Conservation (phyloP, 2,888 invertebrate species). For the Auanema sp. region DNA sequence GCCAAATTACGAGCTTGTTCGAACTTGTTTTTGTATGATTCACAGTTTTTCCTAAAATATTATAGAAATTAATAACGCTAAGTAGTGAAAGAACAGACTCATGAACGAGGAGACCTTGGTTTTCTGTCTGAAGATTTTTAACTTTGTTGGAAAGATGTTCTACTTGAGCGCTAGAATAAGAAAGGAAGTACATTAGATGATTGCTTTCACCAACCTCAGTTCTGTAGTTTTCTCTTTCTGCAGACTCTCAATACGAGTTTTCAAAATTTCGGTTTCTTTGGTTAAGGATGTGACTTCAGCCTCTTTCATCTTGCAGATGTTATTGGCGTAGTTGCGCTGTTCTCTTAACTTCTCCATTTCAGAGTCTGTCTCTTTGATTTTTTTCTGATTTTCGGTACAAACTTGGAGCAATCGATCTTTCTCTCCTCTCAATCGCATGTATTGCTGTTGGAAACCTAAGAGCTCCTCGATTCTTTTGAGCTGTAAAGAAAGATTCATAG, state of each 20-base stretch:
- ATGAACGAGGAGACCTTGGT: not conserved
- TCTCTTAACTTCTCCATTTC: too few relatives aligned
- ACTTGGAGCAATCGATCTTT: constrained; percentile 21
- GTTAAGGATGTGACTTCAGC: too few relatives aligned
- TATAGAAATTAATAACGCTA: not conserved
- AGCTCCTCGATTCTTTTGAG: constrained; percentile 27
- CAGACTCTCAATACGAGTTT: too few relatives aligned
- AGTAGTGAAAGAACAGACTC: constrained; percentile 1
- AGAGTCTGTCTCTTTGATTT: not conserved
- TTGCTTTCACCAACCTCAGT: too few relatives aligned
- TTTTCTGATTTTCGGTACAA: constrained; percentile 19
- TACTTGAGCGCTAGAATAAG: not conserved
- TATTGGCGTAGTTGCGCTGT: too few relatives aligned
- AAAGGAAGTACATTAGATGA: too few relatives aligned
- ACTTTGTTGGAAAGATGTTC: not conserved
- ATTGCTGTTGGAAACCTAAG: constrained; percentile 23
- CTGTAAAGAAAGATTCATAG: constrained; percentile 8
- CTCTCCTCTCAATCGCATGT: constrained; percentile 21
- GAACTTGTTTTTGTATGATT: constrained; percentile 13
- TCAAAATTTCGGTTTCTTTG: too few relatives aligned
- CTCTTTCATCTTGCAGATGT: too few relatives aligned
- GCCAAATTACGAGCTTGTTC: constrained; percentile 30
- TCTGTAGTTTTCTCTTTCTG: too few relatives aligned
- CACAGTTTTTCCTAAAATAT: not conserved
- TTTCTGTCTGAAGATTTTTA: not conserved